phyloP scores from a whole-genome alignment of 2,797 vertebrate species.

The Orientallactaga sibirica region DNA sequence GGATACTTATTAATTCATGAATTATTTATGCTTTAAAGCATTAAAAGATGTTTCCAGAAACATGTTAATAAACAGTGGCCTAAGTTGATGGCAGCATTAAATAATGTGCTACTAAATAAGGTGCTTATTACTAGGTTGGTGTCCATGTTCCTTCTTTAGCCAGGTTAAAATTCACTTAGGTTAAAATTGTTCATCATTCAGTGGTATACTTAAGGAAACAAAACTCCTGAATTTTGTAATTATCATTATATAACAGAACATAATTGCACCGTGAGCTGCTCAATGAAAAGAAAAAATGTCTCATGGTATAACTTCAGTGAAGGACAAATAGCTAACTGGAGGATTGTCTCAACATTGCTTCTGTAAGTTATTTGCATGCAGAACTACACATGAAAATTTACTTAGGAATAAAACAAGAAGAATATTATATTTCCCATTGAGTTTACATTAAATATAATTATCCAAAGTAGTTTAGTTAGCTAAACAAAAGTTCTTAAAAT shows the following conservation, averaged over 20 bases:
- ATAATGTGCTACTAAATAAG: neutral
- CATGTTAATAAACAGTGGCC: slow-evolving; percentile 5
- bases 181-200: slow-evolving; percentile 34
- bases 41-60: slow-evolving; percentile 16
- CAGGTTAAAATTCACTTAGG: accelerated
- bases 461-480: neutral
- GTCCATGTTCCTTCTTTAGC: neutral
- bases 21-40: slow-evolving; percentile 4
- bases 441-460: neutral
- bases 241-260: slow-evolving; percentile 5
- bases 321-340: neutral
- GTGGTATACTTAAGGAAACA: neutral
- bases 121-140: neutral
- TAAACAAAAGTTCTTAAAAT: slow-evolving; percentile 18
- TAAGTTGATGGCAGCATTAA: neutral
- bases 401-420: slow-evolving; percentile 18
- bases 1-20: neutral
- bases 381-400: neutral
- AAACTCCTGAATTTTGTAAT: slow-evolving; percentile 5
- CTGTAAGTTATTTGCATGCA: neutral
- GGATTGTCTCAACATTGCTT: neutral
- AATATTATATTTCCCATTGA: neutral
- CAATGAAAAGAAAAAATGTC: neutral
- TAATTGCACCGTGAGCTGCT: slow-evolving; percentile 17
- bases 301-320: neutral